These are phyloP conservation scores for Drosophila demipolita DNA, from an alignment of 2,888 invertebrate genomes.

Conservation along the genomic window DNA sequence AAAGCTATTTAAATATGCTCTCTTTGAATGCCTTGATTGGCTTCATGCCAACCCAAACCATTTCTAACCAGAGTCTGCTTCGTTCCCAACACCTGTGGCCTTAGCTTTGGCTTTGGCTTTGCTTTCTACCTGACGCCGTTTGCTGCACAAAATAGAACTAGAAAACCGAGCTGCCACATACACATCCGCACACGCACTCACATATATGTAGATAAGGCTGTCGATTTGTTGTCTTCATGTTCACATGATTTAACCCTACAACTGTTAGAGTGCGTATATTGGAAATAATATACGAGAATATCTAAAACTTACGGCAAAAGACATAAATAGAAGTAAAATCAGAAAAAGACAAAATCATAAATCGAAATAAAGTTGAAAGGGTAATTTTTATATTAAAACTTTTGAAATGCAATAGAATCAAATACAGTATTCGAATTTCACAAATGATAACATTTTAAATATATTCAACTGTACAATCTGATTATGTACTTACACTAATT, in stretches of 20 bases:
- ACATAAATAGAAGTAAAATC: not conserved
- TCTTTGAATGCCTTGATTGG: constrained; percentile 81
- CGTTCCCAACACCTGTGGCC: constrained; percentile 24
- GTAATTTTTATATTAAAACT: too few species aligned
- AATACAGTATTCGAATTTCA: not conserved
- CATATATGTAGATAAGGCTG: constrained; percentile 21
- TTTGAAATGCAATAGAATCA: not conserved
- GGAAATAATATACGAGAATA: not conserved
- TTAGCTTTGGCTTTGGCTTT: constrained; percentile 21
- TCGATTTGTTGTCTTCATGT: constrained; percentile 31
- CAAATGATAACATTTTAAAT: not conserved
- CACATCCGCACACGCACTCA: not conserved
- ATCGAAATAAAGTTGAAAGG: not conserved
- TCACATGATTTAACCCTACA: constrained; percentile 62
- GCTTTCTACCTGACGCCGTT: constrained; percentile 17
- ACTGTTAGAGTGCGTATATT: constrained; percentile 31
- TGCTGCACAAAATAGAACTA: constrained; percentile 16
- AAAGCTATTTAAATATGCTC: constrained; percentile 81
- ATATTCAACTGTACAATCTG: not conserved
- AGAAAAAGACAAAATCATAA: not conserved
- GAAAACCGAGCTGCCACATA: not conserved
- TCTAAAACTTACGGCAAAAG: not conserved
- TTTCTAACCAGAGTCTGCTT: constrained; percentile 32
- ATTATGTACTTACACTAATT: too few species aligned
- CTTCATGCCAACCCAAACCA: constrained; percentile 45